Evolutionary conservation across 2,888 invertebrate species (phyloP).

Genomic region (Adela reaumurella): DNA sequence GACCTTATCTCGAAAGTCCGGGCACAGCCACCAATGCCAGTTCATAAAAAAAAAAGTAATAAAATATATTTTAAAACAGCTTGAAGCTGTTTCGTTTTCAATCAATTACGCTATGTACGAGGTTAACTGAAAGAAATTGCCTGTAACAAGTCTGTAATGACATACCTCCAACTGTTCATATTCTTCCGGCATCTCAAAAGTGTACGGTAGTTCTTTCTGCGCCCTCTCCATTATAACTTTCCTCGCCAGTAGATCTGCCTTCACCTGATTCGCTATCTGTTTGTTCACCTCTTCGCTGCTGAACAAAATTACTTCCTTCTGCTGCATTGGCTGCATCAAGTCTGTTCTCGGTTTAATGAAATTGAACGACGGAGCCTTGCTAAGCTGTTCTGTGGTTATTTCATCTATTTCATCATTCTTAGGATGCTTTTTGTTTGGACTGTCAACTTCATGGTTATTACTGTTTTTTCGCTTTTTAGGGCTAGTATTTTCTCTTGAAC

Average conservation of each 20-base stretch:
- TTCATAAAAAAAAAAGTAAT: background rate
- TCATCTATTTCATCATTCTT: background rate
- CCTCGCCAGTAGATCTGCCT: conserved; percentile 8
- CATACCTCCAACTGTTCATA: conserved; percentile 57
- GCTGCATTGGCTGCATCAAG: background rate
- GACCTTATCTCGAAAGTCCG: too few species aligned
- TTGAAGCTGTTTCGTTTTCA: background rate
- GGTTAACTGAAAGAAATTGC: background rate
- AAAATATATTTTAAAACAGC: background rate
- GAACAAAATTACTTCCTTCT: conserved; percentile 5
- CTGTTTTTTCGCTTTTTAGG: too few species aligned
- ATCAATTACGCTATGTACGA: background rate
- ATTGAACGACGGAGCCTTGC: background rate
- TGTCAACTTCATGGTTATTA: background rate
- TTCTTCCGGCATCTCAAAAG: conserved; percentile 55
- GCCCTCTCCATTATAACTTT: conserved; percentile 13
- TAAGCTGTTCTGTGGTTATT: background rate
- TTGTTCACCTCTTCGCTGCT: background rate
- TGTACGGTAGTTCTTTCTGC: conserved; percentile 52
- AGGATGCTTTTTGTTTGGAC: background rate
- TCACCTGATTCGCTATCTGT: conserved; percentile 6
- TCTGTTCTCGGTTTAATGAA: background rate
- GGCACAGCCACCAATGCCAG: background rate
- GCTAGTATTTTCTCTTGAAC: background rate
- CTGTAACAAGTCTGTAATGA: background rate